Percentiles rank a stretch among this genome's conserved stretches.
Conservation (phyloP, 2,888 invertebrate species). For the Diarsia brunnea region DNA sequence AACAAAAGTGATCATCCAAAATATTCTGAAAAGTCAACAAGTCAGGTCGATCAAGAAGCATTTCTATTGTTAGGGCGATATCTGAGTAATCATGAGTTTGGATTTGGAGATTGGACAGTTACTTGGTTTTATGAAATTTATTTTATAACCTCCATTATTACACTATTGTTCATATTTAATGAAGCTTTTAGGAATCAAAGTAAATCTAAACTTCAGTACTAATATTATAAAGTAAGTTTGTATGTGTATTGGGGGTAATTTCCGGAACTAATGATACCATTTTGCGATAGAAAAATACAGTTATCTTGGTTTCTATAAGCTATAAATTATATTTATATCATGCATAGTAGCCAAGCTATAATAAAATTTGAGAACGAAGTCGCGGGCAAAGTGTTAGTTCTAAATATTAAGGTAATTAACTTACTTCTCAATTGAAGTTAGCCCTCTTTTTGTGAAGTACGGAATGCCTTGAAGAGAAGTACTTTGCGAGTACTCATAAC, state of each 20-base stretch:
- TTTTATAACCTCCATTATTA: background rate
- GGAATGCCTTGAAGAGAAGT: conserved; percentile 38
- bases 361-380: no score
- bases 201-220: background rate
- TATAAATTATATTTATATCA: no score
- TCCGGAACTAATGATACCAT: no score
- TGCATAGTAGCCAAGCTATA: no score
- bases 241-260: no score
- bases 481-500: conserved; percentile 16
- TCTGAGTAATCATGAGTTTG: no score
- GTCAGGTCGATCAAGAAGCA: background rate
- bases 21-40: conserved; percentile 12
- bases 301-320: no score
- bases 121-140: no score
- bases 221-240: no score
- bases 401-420: background rate
- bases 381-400: background rate
- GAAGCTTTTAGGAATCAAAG: background rate
- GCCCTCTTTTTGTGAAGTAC: conserved; percentile 26
- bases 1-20: conserved; percentile 29
- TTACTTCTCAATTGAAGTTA: conserved; percentile 20
- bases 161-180: background rate
- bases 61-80: no score
- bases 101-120: no score
- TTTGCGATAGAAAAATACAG: no score